A percentile compares a stretch with the other conserved stretches of the same genome.
Evolutionary conservation across 2,113 vertebrate species (phyloP).

Genomic region (Sminthopsis crassicaudata): DNA sequence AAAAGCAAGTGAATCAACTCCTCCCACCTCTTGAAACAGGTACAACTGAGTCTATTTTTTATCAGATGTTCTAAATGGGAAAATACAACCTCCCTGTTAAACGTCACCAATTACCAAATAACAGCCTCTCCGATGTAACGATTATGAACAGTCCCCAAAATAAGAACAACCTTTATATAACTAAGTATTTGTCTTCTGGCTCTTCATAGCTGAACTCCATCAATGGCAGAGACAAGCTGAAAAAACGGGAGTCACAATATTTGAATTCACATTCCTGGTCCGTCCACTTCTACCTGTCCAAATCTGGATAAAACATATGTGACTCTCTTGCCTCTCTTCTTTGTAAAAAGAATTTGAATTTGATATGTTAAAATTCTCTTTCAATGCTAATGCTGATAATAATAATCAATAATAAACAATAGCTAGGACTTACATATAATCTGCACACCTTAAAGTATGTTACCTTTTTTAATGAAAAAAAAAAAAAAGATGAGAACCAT

Average conservation of each 20-base stretch:
- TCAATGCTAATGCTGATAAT: too few relatives aligned
- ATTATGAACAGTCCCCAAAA: neutral
- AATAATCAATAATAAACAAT: too few relatives aligned
- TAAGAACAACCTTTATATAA: neutral
- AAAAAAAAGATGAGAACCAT: neutral
- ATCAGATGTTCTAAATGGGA: neutral
- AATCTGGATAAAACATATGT: neutral
- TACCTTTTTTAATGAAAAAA: neutral
- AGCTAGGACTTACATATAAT: neutral
- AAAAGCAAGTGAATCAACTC: conserved; percentile 60
- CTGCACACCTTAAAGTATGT: neutral
- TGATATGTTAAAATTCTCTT: neutral
- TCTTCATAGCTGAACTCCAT: neutral
- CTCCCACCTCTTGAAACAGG: neutral
- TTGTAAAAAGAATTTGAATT: neutral
- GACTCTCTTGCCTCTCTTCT: neutral
- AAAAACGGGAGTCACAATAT: neutral
- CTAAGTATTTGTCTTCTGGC: neutral
- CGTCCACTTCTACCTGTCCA: neutral
- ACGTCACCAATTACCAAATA: neutral
- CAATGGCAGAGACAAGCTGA: neutral
- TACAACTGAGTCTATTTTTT: neutral
- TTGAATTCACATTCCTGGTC: neutral
- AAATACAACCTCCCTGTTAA: neutral
- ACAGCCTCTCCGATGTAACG: neutral